Conservation (phyloP, 2,113 vertebrate species). For the Scomber scombrus region DNA sequence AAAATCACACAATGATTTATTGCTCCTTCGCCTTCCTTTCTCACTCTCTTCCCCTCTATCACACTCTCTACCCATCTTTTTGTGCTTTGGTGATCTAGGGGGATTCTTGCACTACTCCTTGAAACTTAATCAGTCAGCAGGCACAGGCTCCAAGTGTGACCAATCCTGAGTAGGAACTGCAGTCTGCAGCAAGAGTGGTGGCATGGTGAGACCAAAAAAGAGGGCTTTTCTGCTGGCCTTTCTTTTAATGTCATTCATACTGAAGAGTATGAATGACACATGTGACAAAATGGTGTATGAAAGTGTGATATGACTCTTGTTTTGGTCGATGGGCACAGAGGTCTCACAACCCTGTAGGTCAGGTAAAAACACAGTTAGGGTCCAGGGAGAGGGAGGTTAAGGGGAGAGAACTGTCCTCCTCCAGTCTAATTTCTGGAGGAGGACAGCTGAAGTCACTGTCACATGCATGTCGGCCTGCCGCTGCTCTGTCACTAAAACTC, state of each 20-base stretch:
- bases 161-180: conserved; percentile 44
- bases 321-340: conserved; percentile 1
- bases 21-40: conserved; percentile 69
- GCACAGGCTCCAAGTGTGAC: conserved; percentile 36
- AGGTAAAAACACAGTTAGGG: conserved; percentile 2
- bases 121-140: conserved; percentile 77
- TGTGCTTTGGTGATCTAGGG: conserved; percentile 72
- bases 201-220: conserved; percentile 24
- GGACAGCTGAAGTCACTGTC: conserved; percentile 68
- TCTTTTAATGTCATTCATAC: conserved; percentile 33
- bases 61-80: conserved; percentile 54
- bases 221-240: conserved; percentile 24
- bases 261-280: conserved; percentile 29
- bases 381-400: not conserved
- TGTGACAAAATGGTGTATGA: conserved; percentile 11
- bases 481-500: conserved; percentile 66
- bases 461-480: conserved; percentile 71
- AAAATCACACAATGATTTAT: conserved; percentile 86
- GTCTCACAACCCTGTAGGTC: conserved; percentile 14
- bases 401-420: conserved; percentile 13
- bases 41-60: conserved; percentile 59
- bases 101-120: conserved; percentile 63
- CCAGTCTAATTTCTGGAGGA: conserved; percentile 15
- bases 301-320: not conserved
- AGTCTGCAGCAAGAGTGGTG: conserved; percentile 25